phyloP scores from a whole-genome alignment of 2,113 vertebrate species.

The Dromiciops gliroides region DNA sequence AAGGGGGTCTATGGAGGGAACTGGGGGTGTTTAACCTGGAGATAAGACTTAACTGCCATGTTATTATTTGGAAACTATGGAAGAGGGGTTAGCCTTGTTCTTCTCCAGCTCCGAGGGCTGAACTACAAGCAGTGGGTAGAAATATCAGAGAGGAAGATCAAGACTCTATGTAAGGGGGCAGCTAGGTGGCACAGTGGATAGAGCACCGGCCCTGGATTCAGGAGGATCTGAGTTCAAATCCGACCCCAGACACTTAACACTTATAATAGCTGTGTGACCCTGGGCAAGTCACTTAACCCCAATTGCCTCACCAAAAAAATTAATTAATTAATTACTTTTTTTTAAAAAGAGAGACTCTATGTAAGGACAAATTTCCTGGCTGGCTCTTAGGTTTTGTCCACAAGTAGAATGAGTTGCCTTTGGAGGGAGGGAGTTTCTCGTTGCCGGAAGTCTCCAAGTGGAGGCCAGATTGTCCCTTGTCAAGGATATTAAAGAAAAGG shows the following conservation, averaged over 20 bases:
- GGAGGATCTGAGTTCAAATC: too few species aligned
- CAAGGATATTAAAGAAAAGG: not conserved
- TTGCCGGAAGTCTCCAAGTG: not conserved
- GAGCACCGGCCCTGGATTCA: too few species aligned
- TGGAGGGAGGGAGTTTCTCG: not conserved
- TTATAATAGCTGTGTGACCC: too few species aligned
- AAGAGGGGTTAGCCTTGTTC: not conserved
- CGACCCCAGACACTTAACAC: too few species aligned
- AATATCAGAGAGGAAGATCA: not conserved
- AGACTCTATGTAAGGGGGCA: not conserved
- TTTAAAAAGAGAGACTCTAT: too few species aligned
- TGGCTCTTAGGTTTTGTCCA: not conserved
- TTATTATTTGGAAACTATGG: not conserved
- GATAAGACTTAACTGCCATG: not conserved
- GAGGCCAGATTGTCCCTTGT: not conserved
- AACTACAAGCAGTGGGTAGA: not conserved
- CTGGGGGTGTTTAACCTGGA: not conserved
- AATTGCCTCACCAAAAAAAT: too few species aligned
- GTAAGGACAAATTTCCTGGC: not conserved
- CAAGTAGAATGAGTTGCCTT: not conserved
- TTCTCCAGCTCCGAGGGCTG: not conserved
- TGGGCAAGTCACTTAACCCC: too few species aligned
- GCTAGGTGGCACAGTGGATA: too few species aligned
- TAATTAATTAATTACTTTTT: too few species aligned
- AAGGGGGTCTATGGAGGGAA: not conserved